Percentiles rank a stretch among this genome's conserved stretches.
Evolutionary conservation across 1,140 invertebrate species (phyloP).

Genomic region (Agrypnia vestita): DNA sequence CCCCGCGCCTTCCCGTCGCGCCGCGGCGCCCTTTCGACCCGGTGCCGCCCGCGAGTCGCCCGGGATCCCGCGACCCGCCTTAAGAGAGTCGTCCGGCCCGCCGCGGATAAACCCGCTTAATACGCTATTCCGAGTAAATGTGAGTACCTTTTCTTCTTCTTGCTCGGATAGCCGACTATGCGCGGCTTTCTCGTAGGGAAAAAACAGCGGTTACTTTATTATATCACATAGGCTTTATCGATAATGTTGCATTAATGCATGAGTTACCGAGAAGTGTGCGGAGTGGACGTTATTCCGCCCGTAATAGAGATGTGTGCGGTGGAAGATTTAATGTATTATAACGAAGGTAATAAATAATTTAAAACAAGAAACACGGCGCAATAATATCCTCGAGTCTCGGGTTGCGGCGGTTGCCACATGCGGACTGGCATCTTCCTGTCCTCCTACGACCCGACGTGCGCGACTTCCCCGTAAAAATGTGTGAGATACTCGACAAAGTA

Average conservation of each 20-base stretch:
- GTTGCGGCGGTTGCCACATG: no score
- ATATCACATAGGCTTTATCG: neutral
- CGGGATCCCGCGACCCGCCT: neutral
- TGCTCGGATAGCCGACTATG: neutral
- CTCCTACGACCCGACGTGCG: no score
- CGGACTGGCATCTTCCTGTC: no score
- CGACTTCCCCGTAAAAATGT: no score
- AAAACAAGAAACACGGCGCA: no score
- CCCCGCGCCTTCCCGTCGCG: neutral
- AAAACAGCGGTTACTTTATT: conserved; percentile 11
- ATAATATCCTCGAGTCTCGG: no score
- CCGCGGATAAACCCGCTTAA: conserved; percentile 7
- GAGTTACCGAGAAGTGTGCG: neutral
- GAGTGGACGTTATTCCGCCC: neutral
- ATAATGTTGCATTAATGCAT: neutral
- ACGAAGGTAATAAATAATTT: neutral
- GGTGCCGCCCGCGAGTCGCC: neutral
- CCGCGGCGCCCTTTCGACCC: neutral
- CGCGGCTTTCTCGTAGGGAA: conserved; percentile 12
- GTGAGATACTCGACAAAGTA: no score
- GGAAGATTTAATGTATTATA: neutral
- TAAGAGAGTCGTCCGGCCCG: no score
- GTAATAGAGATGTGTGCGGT: conserved; percentile 15
- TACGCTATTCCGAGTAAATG: conserved; percentile 7
- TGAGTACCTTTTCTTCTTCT: neutral